Percentiles rank a stretch among this genome's conserved stretches.
Conservation (phyloP, 2,888 invertebrate species). For the Euplexia lucipara region DNA sequence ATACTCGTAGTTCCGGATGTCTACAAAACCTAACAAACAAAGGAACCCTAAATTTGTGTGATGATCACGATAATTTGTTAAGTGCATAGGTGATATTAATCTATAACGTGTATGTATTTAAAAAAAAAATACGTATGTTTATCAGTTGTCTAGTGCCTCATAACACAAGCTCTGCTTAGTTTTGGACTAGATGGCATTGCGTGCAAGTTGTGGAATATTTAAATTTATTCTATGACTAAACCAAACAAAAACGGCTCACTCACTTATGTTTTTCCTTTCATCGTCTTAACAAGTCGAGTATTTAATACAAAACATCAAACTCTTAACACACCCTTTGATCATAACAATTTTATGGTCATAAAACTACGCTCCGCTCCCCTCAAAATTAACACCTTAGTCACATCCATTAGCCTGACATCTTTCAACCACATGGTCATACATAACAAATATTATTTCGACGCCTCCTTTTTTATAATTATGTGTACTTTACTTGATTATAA, state of each 20-base stretch:
- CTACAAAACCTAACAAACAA: too few relatives aligned
- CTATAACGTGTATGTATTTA: too few relatives aligned
- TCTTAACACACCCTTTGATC: constrained; percentile 51
- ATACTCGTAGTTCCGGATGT: too few relatives aligned
- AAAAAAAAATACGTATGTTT: too few relatives aligned
- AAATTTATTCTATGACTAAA: too few relatives aligned
- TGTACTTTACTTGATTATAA: constrained; percentile 69
- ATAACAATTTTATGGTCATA: constrained; percentile 41
- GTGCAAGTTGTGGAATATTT: too few relatives aligned
- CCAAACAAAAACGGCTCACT: background rate
- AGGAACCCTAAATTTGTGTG: too few relatives aligned
- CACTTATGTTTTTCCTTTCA: constrained; percentile 15
- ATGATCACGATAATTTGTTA: too few relatives aligned
- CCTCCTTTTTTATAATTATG: constrained; percentile 80
- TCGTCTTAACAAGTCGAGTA: background rate
- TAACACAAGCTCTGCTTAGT: too few relatives aligned
- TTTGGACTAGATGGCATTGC: too few relatives aligned
- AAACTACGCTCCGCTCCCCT: constrained; percentile 36
- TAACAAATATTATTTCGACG: constrained; percentile 84
- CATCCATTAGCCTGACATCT: constrained; percentile 71
- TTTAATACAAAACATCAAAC: constrained; percentile 40
- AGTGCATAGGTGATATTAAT: too few relatives aligned
- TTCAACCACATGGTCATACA: constrained; percentile 75
- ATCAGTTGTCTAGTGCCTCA: too few relatives aligned
- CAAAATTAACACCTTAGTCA: constrained; percentile 60